Evolutionary conservation across 2,888 invertebrate genomes (phyloP).

Genomic region (Drosophila austrosaltans): DNA sequence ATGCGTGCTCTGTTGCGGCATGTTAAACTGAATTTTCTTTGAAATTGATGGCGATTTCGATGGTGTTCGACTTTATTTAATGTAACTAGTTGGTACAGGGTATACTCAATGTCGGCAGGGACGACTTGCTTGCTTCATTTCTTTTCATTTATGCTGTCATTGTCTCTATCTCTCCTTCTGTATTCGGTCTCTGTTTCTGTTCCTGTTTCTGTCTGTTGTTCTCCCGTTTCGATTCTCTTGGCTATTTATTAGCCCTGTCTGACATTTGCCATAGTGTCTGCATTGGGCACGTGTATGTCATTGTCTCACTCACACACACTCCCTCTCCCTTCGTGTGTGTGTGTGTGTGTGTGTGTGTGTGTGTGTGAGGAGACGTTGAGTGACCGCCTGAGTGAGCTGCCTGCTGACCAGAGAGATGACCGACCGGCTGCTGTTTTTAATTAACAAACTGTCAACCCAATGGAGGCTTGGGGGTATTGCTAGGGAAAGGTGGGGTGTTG

Average conservation of each 20-base stretch:
- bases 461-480: constrained; percentile 38
- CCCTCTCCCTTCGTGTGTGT: not conserved
- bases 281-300: constrained; percentile 26
- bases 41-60: too few species aligned
- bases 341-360: constrained; percentile 13
- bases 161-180: not conserved
- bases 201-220: constrained; percentile 17
- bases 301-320: not conserved
- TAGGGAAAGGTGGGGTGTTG: constrained; percentile 19
- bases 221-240: constrained; percentile 38
- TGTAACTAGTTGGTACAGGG: too few species aligned
- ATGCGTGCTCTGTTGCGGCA: too few species aligned
- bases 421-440: constrained; percentile 72
- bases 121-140: too few species aligned
- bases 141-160: not conserved
- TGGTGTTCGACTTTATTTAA: too few species aligned
- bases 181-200: not conserved
- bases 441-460: constrained; percentile 76
- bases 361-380: constrained; percentile 65
- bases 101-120: too few species aligned
- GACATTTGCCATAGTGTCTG: constrained; percentile 49
- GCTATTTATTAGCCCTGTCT: constrained; percentile 48
- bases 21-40: too few species aligned
- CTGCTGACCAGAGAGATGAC: constrained; percentile 32
- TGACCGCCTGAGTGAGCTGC: constrained; percentile 63